Evolutionary conservation across 2,888 invertebrate species (phyloP), one percentile per base, ranked within the genome.

Genomic region (Chironomus riparius): DNA sequence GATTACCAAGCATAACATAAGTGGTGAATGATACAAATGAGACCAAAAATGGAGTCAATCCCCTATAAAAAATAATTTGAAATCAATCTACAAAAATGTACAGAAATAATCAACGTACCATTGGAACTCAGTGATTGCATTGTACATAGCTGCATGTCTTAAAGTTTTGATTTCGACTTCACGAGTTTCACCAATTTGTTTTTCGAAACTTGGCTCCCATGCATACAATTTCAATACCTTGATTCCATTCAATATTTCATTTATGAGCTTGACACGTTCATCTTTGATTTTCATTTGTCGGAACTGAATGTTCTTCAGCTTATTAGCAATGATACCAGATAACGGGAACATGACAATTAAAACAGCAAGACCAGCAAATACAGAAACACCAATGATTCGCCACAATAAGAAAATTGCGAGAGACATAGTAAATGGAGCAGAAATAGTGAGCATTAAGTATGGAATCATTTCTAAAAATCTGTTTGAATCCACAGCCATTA

Each of bases 211-310:
- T 22, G 85, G 83, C 79, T 89, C 89, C 88, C 88, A 88, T 0
- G 88, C 88, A 80, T 89, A 89, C 76, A 89, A 80, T 79, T 89
- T 89, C 78, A 89, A 80, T 5, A 87, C 86, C 84, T 87, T 88
- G 61, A 88, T 87, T 48, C 88, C 88, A 79, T 84, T 86, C 10
- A 88, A 81, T 70, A 88, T 84, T 81, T 84, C 88, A 78, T 86
- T 87, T 83, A 87, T 87, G 61, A 87, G 80, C 79, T 88, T 88
- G 12, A 88, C 85, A 47, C 88, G 80, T 75, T 86, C 83, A 78
- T 88, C 88, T 80, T 88, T 87, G 76, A 82, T 82, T 75, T 83
- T 84, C 87, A 88, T 87, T 81, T 87, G 87, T 68, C 82, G 80
- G n/a, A 84, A 81, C 81, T 85, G 85, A 5, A 82, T 78, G 28